Percentiles rank a stretch among this genome's conserved stretches.
Evolutionary conservation across 2,888 invertebrate species (phyloP).

Genomic region (Bruchidius siliquastri): DNA sequence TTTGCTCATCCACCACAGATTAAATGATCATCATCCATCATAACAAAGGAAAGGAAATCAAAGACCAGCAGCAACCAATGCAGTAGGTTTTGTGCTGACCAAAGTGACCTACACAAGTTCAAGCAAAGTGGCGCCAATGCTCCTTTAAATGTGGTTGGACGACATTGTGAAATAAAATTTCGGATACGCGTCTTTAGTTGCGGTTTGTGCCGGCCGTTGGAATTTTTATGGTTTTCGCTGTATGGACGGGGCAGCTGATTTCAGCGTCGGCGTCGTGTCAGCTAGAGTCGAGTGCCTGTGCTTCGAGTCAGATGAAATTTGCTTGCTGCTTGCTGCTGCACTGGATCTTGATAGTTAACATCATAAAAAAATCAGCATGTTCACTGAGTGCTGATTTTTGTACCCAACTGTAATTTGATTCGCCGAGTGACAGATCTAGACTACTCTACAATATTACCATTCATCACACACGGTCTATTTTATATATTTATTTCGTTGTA

Average conservation of each 20-base stretch:
- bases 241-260: neutral
- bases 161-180: neutral
- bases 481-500: too few relatives aligned
- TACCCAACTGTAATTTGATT: too few relatives aligned
- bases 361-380: too few relatives aligned
- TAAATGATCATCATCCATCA: neutral
- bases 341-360: too few relatives aligned
- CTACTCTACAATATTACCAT: too few relatives aligned
- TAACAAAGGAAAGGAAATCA: neutral
- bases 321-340: too few relatives aligned
- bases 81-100: neutral
- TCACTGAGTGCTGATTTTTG: too few relatives aligned
- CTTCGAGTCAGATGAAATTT: too few relatives aligned
- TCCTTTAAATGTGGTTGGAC: neutral
- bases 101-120: neutral
- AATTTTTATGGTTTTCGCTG: neutral
- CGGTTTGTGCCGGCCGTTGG: neutral
- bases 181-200: neutral
- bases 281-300: too few relatives aligned
- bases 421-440: too few relatives aligned
- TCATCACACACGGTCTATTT: too few relatives aligned
- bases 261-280: neutral
- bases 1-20: too few relatives aligned
- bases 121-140: neutral
- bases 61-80: neutral